A percentile compares a stretch with the other conserved stretches of the same genome.
Conservation (phyloP, 2,797 vertebrate species). For the Prionace glauca region DNA sequence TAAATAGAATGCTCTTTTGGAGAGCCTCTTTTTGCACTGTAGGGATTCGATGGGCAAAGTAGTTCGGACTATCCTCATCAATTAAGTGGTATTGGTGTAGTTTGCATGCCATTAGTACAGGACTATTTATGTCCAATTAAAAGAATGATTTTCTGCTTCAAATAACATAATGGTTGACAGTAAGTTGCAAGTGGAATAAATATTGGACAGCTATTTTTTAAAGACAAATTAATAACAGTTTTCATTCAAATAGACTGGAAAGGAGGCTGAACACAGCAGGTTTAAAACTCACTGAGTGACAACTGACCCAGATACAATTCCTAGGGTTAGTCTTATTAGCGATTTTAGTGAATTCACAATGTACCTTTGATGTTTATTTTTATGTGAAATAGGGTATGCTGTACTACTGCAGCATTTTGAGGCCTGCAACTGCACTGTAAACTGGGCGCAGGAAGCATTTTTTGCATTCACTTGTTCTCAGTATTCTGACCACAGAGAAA, state of each 20-base stretch:
- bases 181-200: not conserved
- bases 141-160: not conserved
- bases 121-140: not conserved
- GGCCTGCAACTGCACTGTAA: not conserved
- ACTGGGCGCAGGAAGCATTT: not conserved
- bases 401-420: not conserved
- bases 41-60: too few relatives aligned
- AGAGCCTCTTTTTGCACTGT: too few relatives aligned
- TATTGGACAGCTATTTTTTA: not conserved
- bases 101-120: not conserved
- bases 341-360: not conserved
- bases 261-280: not conserved
- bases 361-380: not conserved
- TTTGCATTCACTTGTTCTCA: not conserved
- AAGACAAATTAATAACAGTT: not conserved
- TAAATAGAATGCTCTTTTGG: too few relatives aligned
- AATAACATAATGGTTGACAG: not conserved
- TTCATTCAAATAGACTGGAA: not conserved
- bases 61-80: not conserved
- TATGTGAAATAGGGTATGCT: not conserved
- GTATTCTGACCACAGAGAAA: not conserved
- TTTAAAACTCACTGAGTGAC: not conserved
- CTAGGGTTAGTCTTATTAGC: not conserved
- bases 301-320: not conserved
- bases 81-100: not conserved